Conservation (phyloP, 2,113 vertebrate genomes). For the Campylomormyrus numenius region DNA sequence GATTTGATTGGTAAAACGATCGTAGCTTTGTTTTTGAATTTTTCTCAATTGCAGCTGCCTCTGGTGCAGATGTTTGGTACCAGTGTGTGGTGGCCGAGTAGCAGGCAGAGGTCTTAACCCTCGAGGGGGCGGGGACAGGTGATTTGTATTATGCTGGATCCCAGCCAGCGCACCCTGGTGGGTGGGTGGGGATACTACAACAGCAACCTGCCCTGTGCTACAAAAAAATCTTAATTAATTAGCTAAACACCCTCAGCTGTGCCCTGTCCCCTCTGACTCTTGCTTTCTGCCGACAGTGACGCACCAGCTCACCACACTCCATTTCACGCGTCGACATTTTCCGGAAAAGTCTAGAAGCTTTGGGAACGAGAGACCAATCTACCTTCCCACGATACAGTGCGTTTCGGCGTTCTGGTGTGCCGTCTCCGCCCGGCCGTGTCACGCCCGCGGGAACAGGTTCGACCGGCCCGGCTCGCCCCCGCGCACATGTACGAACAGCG, state of each 20-base stretch:
- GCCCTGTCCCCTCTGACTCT: not conserved
- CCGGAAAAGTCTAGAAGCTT: not conserved
- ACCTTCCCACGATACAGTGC: not conserved
- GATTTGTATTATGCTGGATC: not conserved
- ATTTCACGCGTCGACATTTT: not conserved
- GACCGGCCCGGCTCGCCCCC: not conserved
- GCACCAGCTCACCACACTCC: not conserved
- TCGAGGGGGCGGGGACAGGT: not conserved
- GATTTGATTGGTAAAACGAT: not conserved
- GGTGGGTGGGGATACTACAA: not conserved
- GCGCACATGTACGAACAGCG: not conserved
- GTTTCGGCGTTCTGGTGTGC: constrained; percentile 7
- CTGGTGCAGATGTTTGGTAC: not conserved
- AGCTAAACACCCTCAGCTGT: not conserved
- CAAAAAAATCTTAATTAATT: not conserved
- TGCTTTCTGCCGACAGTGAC: not conserved
- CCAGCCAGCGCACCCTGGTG: not conserved
- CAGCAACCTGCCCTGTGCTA: not conserved
- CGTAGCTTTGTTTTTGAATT: not conserved
- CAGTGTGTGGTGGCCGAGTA: not conserved
- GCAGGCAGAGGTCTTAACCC: not conserved
- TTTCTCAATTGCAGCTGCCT: not conserved
- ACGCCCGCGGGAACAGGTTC: not conserved
- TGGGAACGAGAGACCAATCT: not conserved
- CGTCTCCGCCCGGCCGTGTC: not conserved